A percentile compares a stretch with the other conserved stretches of the same genome.
Evolutionary conservation across 2,797 vertebrate species (phyloP).

Genomic region (Cryptoblepharus egeriae): DNA sequence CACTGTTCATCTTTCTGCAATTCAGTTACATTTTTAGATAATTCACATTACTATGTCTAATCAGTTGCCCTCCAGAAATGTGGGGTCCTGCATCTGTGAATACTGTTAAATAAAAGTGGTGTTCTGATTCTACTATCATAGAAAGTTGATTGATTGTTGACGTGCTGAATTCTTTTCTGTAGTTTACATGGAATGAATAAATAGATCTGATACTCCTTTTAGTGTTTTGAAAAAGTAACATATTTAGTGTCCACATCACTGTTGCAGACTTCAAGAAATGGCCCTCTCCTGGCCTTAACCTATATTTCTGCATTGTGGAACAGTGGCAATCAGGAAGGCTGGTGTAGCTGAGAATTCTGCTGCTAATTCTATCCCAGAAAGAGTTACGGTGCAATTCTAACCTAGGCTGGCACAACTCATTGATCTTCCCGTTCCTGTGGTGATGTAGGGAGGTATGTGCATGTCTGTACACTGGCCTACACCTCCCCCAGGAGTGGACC

Average conservation of each 20-base stretch:
- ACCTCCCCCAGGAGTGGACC: too few species aligned
- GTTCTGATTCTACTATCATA: background rate
- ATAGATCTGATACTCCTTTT: background rate
- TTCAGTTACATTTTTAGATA: background rate
- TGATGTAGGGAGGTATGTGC: too few species aligned
- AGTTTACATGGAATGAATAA: constrained; percentile 1
- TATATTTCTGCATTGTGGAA: too few species aligned
- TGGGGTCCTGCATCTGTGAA: background rate
- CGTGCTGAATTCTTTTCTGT: background rate
- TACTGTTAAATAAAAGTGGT: background rate
- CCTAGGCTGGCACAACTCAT: too few species aligned
- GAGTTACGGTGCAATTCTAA: too few species aligned
- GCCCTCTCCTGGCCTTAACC: too few species aligned
- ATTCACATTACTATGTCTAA: background rate
- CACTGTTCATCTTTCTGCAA: background rate
- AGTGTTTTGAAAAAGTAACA: background rate
- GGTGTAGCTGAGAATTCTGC: too few species aligned
- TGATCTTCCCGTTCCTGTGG: too few species aligned
- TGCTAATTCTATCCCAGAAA: too few species aligned
- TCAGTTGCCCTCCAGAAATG: background rate
- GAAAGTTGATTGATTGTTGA: background rate
- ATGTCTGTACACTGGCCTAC: too few species aligned
- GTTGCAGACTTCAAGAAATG: too few species aligned
- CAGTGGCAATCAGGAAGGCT: too few species aligned
- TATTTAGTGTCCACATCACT: background rate